phyloP scores from a whole-genome alignment of 2,113 vertebrate species.

The Cryptoleucopteryx plumbea region DNA sequence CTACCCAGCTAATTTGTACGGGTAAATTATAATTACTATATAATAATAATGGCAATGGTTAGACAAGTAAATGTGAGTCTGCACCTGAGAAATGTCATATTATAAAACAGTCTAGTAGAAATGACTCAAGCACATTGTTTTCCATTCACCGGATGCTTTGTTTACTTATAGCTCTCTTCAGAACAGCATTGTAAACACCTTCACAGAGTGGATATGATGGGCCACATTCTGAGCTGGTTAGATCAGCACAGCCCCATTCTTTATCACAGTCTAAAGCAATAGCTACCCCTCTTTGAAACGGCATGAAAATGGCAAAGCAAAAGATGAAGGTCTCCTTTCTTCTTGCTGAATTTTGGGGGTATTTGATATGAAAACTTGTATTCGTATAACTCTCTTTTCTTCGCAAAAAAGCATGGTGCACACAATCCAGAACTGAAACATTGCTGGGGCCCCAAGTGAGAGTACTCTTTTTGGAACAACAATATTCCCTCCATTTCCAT shows the following conservation, averaged over 20 bases:
- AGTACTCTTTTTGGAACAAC: neutral
- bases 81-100: neutral
- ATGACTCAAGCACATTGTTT: neutral
- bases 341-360: neutral
- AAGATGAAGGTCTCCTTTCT: neutral
- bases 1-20: slow-evolving; percentile 45
- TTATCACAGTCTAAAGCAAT: neutral
- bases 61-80: neutral
- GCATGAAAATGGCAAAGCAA: neutral
- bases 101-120: neutral
- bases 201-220: neutral
- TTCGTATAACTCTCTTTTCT: neutral
- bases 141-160: neutral
- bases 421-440: neutral
- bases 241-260: neutral
- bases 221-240: neutral
- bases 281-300: neutral
- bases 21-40: slow-evolving; percentile 44
- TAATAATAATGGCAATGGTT: neutral
- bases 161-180: neutral
- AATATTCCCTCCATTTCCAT: neutral
- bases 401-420: neutral
- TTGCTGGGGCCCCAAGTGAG: neutral
- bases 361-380: neutral
- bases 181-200: neutral